Base-by-base conservation (phyloP, 2,888 invertebrate genomes). In the Coelogynopora nodosa region DNA sequence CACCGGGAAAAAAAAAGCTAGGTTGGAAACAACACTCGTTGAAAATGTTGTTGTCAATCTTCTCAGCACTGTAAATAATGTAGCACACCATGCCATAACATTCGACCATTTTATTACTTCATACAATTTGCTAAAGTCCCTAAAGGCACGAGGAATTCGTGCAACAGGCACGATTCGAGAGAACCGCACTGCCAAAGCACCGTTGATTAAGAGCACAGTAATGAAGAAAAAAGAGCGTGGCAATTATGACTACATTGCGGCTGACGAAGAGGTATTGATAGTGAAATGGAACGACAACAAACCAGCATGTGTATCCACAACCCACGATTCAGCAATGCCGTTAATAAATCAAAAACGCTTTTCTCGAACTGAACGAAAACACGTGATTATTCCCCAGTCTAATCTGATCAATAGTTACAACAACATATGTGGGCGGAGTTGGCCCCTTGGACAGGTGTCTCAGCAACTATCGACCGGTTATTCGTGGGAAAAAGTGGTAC, bases 71-170 rank as follows among this genome's bases (percentile, higher is more conserved):
- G 29, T 80, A 26, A 27, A 80, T 23, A 80, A 80, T 80, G 27
- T 29, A 26, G 29, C 29, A 27, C 80, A 80, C 26, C 80, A 80
- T 29, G 26, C 80, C 26, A 30, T 87, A 13, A 88, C 87, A 0
- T 88, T 88, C 84, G 88, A 87, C 82, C 88, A 88, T 49, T 80
- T 88, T 5, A 88, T 88, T 74, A 87, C 88, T 5, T 84, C 81
- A 31, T 49, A 85, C 0, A 31, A 84, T 67, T 67, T 87, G 29
- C 81, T 87, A 0, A 85, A 88, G 26, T 27, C 2, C 0, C 87
- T 88, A 1, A 86, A 84, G 0, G 74, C 80, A 30, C 67, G 67
- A 13, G 67, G 30, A 29, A 30, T 87, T 67, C 13, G 67, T 67
- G 67, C 84, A 30, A 86, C 87, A 31, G 87, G 87, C 81, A 87